A percentile compares a stretch with the other conserved stretches of the same genome.
Evolutionary conservation across 2,888 invertebrate species (phyloP).

Genomic region (Volucella bombylans): DNA sequence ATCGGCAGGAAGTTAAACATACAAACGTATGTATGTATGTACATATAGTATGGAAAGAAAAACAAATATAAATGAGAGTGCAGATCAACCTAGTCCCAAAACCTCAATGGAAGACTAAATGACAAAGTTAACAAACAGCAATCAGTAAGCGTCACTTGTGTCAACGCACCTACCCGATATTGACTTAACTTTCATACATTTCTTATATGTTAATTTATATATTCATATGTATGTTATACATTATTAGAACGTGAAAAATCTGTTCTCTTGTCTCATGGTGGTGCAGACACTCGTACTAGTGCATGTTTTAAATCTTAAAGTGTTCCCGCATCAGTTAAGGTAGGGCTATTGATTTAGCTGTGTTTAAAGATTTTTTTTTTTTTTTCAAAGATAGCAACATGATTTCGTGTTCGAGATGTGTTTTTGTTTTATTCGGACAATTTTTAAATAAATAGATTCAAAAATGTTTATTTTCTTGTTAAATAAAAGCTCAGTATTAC

Average conservation of each 20-base stretch:
- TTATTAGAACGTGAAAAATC: conserved; percentile 47
- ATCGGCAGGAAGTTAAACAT: conserved; percentile 11
- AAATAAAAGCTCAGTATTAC: no score
- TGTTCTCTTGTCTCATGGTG: conserved; percentile 22
- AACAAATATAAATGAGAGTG: conserved; percentile 65
- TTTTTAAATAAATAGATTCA: neutral
- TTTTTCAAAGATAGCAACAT: conserved; percentile 29
- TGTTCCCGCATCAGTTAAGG: conserved; percentile 25
- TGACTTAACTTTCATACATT: conserved; percentile 40
- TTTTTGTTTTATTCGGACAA: conserved; percentile 22
- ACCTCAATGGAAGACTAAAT: conserved; percentile 58
- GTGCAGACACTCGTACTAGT: conserved; percentile 1
- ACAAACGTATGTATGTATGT: conserved; percentile 1
- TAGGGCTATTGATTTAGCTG: conserved; percentile 51
- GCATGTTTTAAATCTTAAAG: conserved; percentile 48
- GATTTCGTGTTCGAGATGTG: conserved; percentile 42
- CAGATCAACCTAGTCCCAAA: conserved; percentile 58
- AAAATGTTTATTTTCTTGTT: neutral
- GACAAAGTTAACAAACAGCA: conserved; percentile 60
- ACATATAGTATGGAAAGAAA: conserved; percentile 11
- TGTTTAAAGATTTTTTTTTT: conserved; percentile 24
- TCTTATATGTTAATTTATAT: conserved; percentile 6
- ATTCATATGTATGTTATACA: conserved; percentile 1
- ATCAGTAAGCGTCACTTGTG: conserved; percentile 67
- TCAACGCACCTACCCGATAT: conserved; percentile 63